Evolutionary conservation across 2,797 vertebrate species (phyloP), one percentile per base, ranked within the genome.

Genomic region (Eulemur rubriventer): DNA sequence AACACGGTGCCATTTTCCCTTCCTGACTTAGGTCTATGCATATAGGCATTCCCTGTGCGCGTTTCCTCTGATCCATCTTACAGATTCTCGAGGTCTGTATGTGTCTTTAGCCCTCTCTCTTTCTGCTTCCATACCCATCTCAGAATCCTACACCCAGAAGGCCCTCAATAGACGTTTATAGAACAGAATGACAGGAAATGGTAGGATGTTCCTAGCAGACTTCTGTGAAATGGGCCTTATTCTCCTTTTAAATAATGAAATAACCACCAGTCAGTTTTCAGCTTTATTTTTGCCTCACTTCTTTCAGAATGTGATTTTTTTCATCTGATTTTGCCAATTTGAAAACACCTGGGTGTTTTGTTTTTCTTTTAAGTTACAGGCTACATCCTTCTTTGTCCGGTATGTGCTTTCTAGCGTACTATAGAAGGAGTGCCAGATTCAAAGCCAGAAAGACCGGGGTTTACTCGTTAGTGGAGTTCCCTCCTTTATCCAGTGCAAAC

Each of bases 261-360:
- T 30, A 81, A 20, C 35, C 33, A 12, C 20, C 4, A 1, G 7
- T 52, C 43, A 22, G 28, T 48, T 76, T 76, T 73, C 28, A 87
- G 86, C 17, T 88, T 22, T 72, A 1, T 63, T 41, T 41, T 48
- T 82, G 84, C 55, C 76, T 78, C 33, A 63, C 82, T 46, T 65
- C 35, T 76, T 93, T 81, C 52, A 76, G 63, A 75, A 61, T 11
- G 8, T 61, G 38, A 52, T 59, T 57, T 14, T 75, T 92, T 91
- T 96, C 48, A 59, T 95, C 46, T 72, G 41, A 81, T 75, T 86
- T 83, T 78, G 61, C 63, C 76, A 83, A 82, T 82, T 43, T 73
- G 57, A 87, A 91, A 94, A 75, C 11, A 73, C 20, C 55, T 5
- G 1, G 14, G 38, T 6, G 20, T 55, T 48, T 41, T 41, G 41